Conservation (phyloP, 1,140 invertebrate genomes). For the Pararge aegeria region DNA sequence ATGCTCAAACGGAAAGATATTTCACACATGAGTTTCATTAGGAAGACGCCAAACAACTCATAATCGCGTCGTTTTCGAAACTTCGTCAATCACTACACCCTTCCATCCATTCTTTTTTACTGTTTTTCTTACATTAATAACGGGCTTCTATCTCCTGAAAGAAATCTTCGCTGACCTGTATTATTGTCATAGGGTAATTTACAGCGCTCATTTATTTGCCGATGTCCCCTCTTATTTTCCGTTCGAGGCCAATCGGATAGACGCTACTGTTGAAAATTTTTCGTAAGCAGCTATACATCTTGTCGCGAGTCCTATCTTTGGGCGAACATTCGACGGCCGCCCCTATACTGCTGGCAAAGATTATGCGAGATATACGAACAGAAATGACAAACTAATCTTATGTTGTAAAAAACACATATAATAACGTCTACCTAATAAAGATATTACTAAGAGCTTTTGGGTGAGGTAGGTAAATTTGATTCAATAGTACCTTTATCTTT, state of each 20-base stretch:
- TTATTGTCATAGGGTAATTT: conserved; percentile 79
- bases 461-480: no score
- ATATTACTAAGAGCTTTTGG: no score
- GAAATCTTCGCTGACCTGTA: conserved; percentile 78
- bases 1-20: conserved; percentile 18
- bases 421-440: no score
- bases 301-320: conserved; percentile 71
- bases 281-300: conserved; percentile 77
- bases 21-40: conserved; percentile 30
- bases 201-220: conserved; percentile 74
- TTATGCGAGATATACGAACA: conserved; percentile 14
- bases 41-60: conserved; percentile 23
- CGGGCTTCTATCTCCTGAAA: conserved; percentile 61
- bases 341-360: conserved; percentile 61
- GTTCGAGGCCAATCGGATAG: conserved; percentile 75
- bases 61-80: conserved; percentile 33
- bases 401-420: no score
- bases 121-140: conserved; percentile 75
- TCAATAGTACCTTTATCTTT: no score
- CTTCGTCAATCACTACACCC: conserved; percentile 41
- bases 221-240: conserved; percentile 76
- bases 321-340: conserved; percentile 70
- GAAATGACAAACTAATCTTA: conserved; percentile 20
- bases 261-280: conserved; percentile 75
- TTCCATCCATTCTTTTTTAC: conserved; percentile 68